phyloP scores from a whole-genome alignment of 2,113 vertebrate species.

The Marcusenius ussheri region DNA sequence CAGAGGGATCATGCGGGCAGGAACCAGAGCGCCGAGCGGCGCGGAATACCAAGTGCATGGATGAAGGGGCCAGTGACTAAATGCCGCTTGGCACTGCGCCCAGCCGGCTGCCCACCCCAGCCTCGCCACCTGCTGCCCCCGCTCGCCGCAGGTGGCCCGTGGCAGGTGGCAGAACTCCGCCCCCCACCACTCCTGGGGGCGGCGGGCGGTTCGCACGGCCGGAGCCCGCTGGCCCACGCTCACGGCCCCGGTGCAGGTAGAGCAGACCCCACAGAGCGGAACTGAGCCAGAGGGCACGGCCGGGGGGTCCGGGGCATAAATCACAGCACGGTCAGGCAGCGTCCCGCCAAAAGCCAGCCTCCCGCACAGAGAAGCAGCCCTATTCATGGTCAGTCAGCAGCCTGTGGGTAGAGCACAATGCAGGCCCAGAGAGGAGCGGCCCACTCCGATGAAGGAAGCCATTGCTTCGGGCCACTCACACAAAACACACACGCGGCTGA shows the following conservation, averaged over 20 bases:
- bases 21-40: not conserved
- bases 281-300: not conserved
- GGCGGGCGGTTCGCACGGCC: not conserved
- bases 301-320: not conserved
- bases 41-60: conserved; percentile 30
- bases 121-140: conserved; percentile 6
- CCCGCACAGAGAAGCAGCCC: not conserved
- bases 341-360: not conserved
- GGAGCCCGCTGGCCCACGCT: not conserved
- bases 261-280: not conserved
- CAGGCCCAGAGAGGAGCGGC: not conserved
- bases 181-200: not conserved
- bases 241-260: not conserved
- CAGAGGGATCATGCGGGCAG: not conserved
- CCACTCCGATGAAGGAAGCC: not conserved
- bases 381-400: not conserved
- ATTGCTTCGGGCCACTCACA: not conserved
- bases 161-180: not conserved
- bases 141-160: conserved; percentile 16
- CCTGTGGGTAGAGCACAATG: not conserved
- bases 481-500: conserved; percentile 18
- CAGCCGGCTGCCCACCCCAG: not conserved
- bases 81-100: not conserved
- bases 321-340: not conserved
- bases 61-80: conserved; percentile 10